These are phyloP conservation scores for Tiliacea citrago DNA, from an alignment of 2,888 invertebrate genomes.

Conservation along the genomic window DNA sequence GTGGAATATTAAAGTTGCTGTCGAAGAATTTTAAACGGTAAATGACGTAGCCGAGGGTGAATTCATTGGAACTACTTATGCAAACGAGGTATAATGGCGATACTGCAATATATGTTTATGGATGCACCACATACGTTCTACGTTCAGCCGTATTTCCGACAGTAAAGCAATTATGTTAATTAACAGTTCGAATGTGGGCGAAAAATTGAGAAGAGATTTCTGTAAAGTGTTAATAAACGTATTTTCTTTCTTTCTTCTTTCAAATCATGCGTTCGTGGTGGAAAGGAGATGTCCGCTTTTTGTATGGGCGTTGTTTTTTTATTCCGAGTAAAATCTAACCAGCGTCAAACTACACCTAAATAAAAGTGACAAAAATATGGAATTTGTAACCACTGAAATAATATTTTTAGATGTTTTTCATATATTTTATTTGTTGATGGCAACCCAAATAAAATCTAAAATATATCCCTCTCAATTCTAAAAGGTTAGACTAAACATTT, in stretches of 20 bases:
- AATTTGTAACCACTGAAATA: no score
- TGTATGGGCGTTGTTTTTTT: no score
- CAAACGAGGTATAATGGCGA: constrained; percentile 78
- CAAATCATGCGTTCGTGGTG: constrained; percentile 22
- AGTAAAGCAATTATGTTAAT: constrained; percentile 62
- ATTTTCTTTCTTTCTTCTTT: no score
- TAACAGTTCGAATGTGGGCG: constrained; percentile 53
- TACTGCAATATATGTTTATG: constrained; percentile 68
- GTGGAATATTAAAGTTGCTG: constrained; percentile 46
- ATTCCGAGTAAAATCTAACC: no score
- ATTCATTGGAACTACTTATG: constrained; percentile 77
- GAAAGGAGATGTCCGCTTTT: no score
- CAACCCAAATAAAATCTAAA: no score
- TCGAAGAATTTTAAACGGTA: constrained; percentile 51
- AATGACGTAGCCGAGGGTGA: constrained; percentile 63
- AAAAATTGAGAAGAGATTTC: constrained; percentile 53
- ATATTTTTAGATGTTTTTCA: no score
- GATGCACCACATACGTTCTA: constrained; percentile 51
- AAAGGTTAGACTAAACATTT: no score
- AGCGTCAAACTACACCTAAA: no score
- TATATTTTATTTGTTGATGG: no score
- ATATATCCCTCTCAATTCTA: no score
- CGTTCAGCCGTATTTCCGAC: constrained; percentile 46
- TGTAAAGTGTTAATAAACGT: constrained; percentile 39
- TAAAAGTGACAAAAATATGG: no score